Conservation (phyloP, 2,797 vertebrate genomes). For the Smutsia temminckii region DNA sequence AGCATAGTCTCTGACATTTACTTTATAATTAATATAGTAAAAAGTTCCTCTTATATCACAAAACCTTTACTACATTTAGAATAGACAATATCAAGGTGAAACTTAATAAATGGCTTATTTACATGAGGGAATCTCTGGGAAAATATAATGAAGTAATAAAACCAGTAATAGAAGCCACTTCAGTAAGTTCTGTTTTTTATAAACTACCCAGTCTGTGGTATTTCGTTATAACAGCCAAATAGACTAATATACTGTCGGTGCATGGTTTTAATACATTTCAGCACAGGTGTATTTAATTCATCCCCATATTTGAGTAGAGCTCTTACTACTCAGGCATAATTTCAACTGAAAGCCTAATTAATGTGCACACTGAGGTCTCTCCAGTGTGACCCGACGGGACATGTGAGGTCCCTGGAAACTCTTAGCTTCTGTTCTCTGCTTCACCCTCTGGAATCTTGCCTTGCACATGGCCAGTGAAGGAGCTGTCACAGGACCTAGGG, state of each 20-base stretch:
- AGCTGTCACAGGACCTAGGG: background rate
- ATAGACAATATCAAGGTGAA: background rate
- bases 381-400: rapidly evolving
- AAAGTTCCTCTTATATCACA: background rate
- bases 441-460: background rate
- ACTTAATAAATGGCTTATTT: background rate
- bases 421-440: background rate
- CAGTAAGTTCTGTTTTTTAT: background rate
- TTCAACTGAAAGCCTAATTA: background rate
- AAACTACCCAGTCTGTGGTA: background rate
- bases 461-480: background rate
- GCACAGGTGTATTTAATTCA: background rate
- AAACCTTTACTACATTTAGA: background rate
- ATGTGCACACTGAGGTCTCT: background rate
- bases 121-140: background rate
- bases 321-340: background rate
- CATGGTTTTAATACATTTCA: background rate
- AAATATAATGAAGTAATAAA: background rate
- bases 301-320: background rate
- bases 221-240: background rate
- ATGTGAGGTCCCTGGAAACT: background rate
- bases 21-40: background rate
- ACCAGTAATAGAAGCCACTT: background rate
- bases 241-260: background rate
- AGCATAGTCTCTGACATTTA: background rate